These are phyloP conservation scores for Riparia riparia DNA, from an alignment of 2,113 vertebrate genomes.

Conservation along the genomic window DNA sequence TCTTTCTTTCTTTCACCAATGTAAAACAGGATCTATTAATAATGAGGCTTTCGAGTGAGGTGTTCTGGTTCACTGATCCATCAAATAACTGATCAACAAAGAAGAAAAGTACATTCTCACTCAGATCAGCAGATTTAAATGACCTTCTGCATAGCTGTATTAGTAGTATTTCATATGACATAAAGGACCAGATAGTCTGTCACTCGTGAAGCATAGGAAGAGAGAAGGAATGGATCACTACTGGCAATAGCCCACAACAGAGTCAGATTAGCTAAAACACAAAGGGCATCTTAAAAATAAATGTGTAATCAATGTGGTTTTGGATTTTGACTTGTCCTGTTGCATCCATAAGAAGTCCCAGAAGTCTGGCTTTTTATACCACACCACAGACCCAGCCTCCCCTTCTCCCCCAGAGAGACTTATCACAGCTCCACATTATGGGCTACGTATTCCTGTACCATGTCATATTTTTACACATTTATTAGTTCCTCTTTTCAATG, in stretches of 20 bases:
- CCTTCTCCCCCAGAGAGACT: neutral
- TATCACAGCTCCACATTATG: neutral
- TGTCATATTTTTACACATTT: rapidly evolving
- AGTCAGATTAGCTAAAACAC: neutral
- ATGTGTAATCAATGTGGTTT: neutral
- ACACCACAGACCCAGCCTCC: neutral
- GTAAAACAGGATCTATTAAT: neutral
- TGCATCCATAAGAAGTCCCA: neutral
- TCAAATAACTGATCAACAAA: neutral
- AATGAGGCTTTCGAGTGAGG: neutral
- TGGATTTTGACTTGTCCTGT: neutral
- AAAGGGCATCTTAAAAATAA: neutral
- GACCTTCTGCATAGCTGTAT: neutral
- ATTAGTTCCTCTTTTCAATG: neutral
- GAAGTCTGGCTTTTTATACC: neutral
- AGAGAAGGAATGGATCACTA: neutral
- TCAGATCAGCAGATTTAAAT: neutral
- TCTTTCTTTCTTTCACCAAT: neutral
- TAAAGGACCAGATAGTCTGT: neutral
- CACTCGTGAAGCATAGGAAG: neutral
- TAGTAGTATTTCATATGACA: neutral
- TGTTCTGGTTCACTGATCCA: neutral
- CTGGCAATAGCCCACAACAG: neutral
- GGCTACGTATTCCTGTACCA: neutral
- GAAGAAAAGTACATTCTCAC: neutral